These are phyloP conservation scores for Hypanus sabinus DNA, from an alignment of 2,113 vertebrate species.

Conservation along the genomic window DNA sequence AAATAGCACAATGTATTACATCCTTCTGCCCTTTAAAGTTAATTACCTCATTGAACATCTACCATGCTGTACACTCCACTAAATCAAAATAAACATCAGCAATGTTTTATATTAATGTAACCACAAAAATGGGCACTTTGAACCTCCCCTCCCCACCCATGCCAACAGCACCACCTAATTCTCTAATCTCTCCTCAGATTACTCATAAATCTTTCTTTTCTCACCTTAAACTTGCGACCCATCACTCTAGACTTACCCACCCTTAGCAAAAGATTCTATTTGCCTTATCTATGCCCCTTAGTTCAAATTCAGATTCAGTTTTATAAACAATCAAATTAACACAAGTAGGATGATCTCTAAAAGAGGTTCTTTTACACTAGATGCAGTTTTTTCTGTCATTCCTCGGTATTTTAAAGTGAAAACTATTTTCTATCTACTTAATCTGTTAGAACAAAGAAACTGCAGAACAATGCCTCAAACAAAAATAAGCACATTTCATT, in stretches of 20 bases:
- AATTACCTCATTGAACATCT: not conserved
- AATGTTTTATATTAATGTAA: no score
- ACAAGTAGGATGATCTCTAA: not conserved
- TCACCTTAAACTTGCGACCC: no score
- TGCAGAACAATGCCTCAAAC: not conserved
- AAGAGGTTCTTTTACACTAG: not conserved
- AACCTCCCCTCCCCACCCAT: no score
- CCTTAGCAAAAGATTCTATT: no score
- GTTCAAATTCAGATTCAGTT: no score
- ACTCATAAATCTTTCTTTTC: no score
- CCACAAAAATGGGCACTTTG: no score
- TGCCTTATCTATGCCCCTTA: no score
- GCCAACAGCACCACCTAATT: no score
- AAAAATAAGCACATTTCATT: not conserved
- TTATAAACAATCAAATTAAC: not conserved
- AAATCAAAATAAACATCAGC: no score
- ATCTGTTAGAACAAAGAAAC: not conserved
- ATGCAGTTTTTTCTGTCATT: not conserved
- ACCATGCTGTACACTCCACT: not conserved
- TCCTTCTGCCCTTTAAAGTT: not conserved
- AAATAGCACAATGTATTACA: no score
- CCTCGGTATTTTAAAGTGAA: not conserved
- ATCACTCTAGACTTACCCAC: no score
- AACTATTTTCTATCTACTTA: not conserved
- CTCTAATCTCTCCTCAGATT: not conserved